Evolutionary conservation across 2,113 vertebrate species (phyloP), one percentile per base, ranked within the genome.

Genomic region (Sinocyclocheilus anshuiensis): DNA sequence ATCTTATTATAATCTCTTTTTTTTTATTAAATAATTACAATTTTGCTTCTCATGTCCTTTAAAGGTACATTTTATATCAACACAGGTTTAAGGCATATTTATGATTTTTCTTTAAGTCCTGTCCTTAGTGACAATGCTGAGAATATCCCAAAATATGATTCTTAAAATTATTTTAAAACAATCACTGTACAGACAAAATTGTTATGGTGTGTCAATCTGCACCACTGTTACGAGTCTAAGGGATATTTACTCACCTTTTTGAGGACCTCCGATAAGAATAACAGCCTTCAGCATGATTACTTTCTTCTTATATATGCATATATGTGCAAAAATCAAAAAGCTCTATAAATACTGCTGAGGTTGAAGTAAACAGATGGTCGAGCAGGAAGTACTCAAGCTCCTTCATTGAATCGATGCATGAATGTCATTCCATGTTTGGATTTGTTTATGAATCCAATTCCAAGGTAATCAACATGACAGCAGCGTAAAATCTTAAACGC

Each of bases 181-280:
- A 48, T 48, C 45, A 48, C 42, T 2, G 42, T 42, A 45, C 8
- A 45, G 42, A 45, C 8, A 45, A 3, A 45, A 42, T 7, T 7
- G 1, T 45, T 8, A 45, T 45, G 42, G 39, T 39, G 0, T 9
- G 42, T 45, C 50, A 55, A 18, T 55, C 53, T 55, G 50, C 50
- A 16, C 50, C 50, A 53, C 50, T 53, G 18, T 12, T n/a, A 50
- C 39, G 74, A 76, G 13, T 55, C 13, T 39, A 9, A 0, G 5
- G 1, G 0, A 1, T 22, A 33, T 24, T 33, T 36, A 13, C 95
- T 96, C 92, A 98, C 98, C 98, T 95, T 99, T 99, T 86, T 99
- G 98, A 2, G 97, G 96, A 0, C 98, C 98, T 84, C 97, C 97
- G 59, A 99, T 99, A 84, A 99, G 95, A 92, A 99, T 96, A 3